Evolutionary conservation across 2,888 invertebrate species (phyloP).

Genomic region (Cryptus armator): DNA sequence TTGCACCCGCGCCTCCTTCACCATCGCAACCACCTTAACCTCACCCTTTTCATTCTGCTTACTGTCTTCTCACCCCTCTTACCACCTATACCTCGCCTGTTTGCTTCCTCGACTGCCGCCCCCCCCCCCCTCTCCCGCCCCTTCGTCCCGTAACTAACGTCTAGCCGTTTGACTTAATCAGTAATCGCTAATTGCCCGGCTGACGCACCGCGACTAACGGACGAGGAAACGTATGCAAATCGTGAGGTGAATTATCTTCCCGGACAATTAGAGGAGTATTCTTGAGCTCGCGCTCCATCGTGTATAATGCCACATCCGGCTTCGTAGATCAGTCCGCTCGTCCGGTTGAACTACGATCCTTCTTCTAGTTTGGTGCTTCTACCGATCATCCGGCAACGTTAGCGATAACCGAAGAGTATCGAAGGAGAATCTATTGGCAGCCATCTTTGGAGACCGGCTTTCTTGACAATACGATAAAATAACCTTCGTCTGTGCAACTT

Average conservation of each 20-base stretch:
- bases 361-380: conserved; percentile 15
- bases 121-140: conserved; percentile 67
- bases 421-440: not conserved
- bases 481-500: not conserved
- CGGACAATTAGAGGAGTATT: conserved; percentile 82
- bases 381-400: not conserved
- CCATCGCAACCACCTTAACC: conserved; percentile 56
- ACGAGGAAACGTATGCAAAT: conserved; percentile 85
- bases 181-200: conserved; percentile 85
- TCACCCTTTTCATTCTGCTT: conserved; percentile 62
- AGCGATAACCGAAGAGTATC: conserved; percentile 1
- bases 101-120: conserved; percentile 51
- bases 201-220: conserved; percentile 82
- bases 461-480: not conserved
- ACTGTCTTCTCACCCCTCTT: conserved; percentile 32
- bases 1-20: conserved; percentile 47
- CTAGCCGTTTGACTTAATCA: conserved; percentile 84
- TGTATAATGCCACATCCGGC: conserved; percentile 82
- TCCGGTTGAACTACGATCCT: conserved; percentile 41
- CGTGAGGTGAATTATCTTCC: conserved; percentile 80
- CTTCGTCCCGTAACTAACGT: conserved; percentile 75
- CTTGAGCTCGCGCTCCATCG: conserved; percentile 67
- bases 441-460: not conserved
- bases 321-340: conserved; percentile 54
- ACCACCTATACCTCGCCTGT: conserved; percentile 63